Evolutionary conservation across 2,888 invertebrate genomes (phyloP).

Genomic region (Troides aeacus): DNA sequence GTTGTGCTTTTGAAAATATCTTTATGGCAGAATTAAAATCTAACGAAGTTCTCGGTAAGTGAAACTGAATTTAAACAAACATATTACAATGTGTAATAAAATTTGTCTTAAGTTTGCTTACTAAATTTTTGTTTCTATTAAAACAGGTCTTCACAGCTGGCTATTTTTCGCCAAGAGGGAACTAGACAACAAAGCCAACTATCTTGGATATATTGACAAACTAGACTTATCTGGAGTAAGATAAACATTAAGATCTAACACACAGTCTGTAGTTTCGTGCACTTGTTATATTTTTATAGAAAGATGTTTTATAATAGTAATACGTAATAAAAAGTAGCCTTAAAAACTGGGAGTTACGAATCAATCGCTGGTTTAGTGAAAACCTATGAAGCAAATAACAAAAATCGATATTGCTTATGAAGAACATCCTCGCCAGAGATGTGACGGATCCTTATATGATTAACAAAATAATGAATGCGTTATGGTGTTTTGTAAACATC

Average conservation of each 20-base stretch:
- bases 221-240: constrained; percentile 87
- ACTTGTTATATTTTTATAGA: too few species aligned
- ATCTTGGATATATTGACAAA: constrained; percentile 88
- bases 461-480: too few species aligned
- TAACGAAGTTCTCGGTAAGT: constrained; percentile 83
- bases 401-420: too few species aligned
- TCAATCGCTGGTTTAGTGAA: too few species aligned
- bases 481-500: too few species aligned
- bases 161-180: constrained; percentile 91
- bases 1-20: constrained; percentile 96
- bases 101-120: neutral
- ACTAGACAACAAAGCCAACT: constrained; percentile 84
- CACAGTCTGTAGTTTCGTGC: too few species aligned
- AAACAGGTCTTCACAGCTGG: constrained; percentile 93
- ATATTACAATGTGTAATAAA: neutral
- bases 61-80: neutral
- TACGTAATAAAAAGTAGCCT: too few species aligned
- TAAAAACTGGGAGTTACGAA: too few species aligned
- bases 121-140: neutral
- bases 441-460: too few species aligned
- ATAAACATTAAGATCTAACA: constrained; percentile 35
- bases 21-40: constrained; percentile 93
- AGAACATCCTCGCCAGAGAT: too few species aligned
- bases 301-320: too few species aligned
- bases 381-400: too few species aligned